Evolutionary conservation across 2,113 vertebrate genomes (phyloP), one percentile per base, ranked within the genome.

Genomic region (Thryonomys swinderianus): DNA sequence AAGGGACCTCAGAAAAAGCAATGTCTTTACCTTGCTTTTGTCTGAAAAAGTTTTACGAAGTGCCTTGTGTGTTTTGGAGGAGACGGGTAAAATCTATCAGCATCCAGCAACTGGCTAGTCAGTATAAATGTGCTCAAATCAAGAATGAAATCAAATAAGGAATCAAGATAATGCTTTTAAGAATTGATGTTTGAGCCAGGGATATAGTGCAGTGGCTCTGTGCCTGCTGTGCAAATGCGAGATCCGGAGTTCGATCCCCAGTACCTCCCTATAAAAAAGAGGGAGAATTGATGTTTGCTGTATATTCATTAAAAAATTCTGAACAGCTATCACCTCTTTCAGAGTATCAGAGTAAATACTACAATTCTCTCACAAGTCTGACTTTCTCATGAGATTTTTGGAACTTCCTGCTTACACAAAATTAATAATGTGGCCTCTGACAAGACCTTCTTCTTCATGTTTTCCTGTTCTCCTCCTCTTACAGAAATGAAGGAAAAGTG

Each of bases 341-440:
- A 64, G n/a, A n/a, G n/a, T n/a, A n/a, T 16, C 12, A 83, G 76
- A 79, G 27, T 57, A 55, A 53, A 57, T 11, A 1, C 1, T 42
- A 0, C 27, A 42, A 55, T 87, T 91, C 40, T 86, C 23, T 78
- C 62, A 55, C 21, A 76, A 23, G 88, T 76, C 78, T 84, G 73
- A 45, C 51, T 86, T 93, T 84, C 37, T 95, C 32, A 53, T 37
- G 61, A 78, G 78, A 94, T 62, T 86, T 32, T 85, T 7, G 90
- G 13, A 14, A 62, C 9, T 93, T 91, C 20, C 3, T 48, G 37
- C 57, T 83, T 66, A 48, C 16, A 82, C 25, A 55, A 76, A 76
- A 32, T 76, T 88, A 67, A n/a, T 88, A 85, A 48, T 61, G 17
- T 74, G 30, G 23, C 80, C 34, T 86, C 9, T 66, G 66, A 85